phyloP scores from a whole-genome alignment of 2,888 invertebrate genomes.

The Ophion ventricosus region DNA sequence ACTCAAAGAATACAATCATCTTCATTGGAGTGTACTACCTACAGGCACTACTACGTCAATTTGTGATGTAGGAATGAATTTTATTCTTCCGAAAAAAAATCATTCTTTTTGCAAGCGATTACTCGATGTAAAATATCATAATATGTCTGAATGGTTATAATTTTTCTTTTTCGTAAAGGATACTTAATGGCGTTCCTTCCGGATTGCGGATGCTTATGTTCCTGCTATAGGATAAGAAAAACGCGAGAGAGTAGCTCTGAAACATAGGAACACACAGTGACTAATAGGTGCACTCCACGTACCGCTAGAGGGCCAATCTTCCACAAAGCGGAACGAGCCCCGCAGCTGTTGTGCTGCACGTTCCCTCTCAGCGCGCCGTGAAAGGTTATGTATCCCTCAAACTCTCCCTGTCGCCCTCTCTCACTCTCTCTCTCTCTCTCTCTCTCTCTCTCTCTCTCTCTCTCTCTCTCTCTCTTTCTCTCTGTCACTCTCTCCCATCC shows the following conservation, averaged over 20 bases:
- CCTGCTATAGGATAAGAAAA: not conserved
- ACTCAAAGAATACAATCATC: no score
- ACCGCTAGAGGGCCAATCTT: slow-evolving; percentile 39
- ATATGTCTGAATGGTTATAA: not conserved
- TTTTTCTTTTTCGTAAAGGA: not conserved
- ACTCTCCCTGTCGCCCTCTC: not conserved
- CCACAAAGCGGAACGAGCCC: slow-evolving; percentile 27
- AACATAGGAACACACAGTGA: slow-evolving; percentile 12
- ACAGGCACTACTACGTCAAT: no score
- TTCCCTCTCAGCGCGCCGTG: not conserved
- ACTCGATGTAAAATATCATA: not conserved
- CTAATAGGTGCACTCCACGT: slow-evolving; percentile 26
- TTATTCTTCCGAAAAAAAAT: no score
- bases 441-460: not conserved
- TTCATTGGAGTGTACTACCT: no score
- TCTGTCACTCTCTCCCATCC: not conserved
- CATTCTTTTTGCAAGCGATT: no score
- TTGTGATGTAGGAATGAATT: no score
- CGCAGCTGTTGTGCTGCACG: slow-evolving; percentile 14
- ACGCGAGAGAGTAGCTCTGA: slow-evolving; percentile 14
- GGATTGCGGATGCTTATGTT: slow-evolving; percentile 17
- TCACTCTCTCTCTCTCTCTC: not conserved
- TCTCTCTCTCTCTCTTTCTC: no score
- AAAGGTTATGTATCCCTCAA: slow-evolving; percentile 16
- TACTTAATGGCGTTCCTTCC: slow-evolving; percentile 1